phyloP scores from a whole-genome alignment of 2,797 vertebrate genomes.

The Nannoperca australis region DNA sequence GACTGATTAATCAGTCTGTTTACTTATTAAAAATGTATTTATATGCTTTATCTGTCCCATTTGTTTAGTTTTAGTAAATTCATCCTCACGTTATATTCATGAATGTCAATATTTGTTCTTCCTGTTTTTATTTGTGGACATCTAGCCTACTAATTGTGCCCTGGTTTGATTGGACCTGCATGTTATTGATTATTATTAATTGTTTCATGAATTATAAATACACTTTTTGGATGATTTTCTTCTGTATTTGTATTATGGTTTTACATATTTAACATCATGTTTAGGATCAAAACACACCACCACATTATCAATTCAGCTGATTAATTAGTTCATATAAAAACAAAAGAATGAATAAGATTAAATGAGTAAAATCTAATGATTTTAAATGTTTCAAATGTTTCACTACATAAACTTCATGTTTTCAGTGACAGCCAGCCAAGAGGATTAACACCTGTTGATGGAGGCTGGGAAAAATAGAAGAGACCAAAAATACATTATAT shows the following conservation, averaged over 20 bases:
- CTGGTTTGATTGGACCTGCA: not conserved
- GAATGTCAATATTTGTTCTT: not conserved
- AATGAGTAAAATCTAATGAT: not conserved
- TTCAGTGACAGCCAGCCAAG: not conserved
- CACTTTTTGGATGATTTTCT: not conserved
- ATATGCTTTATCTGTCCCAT: not conserved
- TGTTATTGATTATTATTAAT: not conserved
- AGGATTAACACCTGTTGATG: not conserved
- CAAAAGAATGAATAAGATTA: not conserved
- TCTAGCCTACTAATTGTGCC: not conserved
- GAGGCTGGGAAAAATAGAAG: not conserved
- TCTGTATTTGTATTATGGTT: not conserved
- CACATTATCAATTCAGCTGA: not conserved
- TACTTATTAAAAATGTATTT: not conserved
- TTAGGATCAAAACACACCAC: not conserved
- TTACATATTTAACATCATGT: not conserved
- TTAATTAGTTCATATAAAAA: not conserved
- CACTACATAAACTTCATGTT: not conserved
- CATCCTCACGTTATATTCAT: too few species aligned
- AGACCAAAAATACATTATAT: not conserved
- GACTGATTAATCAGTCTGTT: not conserved
- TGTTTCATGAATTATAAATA: not conserved
- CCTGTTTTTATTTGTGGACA: not conserved
- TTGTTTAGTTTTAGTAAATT: not conserved
- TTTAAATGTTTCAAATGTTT: not conserved